Conservation (phyloP, 2,888 invertebrate genomes). For the Zaprionus bogoriensis region DNA sequence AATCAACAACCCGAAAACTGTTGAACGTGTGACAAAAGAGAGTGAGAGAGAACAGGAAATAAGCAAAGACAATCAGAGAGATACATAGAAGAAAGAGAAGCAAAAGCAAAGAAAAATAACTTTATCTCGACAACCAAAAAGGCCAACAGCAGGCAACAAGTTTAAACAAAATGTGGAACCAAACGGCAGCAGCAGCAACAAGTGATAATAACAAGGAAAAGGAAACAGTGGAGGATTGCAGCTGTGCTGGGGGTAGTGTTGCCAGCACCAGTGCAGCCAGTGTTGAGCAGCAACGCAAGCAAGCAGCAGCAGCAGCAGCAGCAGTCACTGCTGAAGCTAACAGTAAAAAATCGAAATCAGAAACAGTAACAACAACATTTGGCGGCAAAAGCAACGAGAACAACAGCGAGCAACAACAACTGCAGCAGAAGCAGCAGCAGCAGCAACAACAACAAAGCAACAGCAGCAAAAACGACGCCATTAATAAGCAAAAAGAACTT, state of each 20-base stretch:
- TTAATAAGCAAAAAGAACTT: slow-evolving; percentile 64
- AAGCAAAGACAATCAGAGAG: slow-evolving; percentile 13
- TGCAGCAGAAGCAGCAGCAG: slow-evolving; percentile 13
- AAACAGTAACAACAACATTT: slow-evolving; percentile 50
- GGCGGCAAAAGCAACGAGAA: slow-evolving; percentile 60
- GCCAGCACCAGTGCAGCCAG: slow-evolving; percentile 35
- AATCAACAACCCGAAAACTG: slow-evolving; percentile 26
- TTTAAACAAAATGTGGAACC: slow-evolving; percentile 81
- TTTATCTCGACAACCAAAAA: slow-evolving; percentile 29
- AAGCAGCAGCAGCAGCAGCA: slow-evolving; percentile 52
- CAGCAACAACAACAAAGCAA: slow-evolving; percentile 38
- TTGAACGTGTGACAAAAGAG: slow-evolving; percentile 21
- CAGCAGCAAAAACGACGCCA: slow-evolving; percentile 44
- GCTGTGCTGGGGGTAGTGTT: slow-evolving; percentile 57
- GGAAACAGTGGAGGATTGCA: slow-evolving; percentile 67
- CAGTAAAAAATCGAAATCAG: slow-evolving; percentile 55
- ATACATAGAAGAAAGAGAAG: slow-evolving; percentile 16
- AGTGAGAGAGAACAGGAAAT: slow-evolving; percentile 14
- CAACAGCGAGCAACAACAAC: slow-evolving; percentile 28
- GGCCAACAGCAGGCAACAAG: slow-evolving; percentile 56
- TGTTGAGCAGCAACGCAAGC: slow-evolving; percentile 56
- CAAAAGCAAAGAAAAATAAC: slow-evolving; percentile 27
- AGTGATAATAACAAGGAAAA: slow-evolving; percentile 75
- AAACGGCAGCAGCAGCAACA: slow-evolving; percentile 75
- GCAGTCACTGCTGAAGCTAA: slow-evolving; percentile 47